A percentile compares a stretch with the other conserved stretches of the same genome.
Evolutionary conservation across 1,140 invertebrate genomes (phyloP).

Genomic region (Phocides pigmalion): DNA sequence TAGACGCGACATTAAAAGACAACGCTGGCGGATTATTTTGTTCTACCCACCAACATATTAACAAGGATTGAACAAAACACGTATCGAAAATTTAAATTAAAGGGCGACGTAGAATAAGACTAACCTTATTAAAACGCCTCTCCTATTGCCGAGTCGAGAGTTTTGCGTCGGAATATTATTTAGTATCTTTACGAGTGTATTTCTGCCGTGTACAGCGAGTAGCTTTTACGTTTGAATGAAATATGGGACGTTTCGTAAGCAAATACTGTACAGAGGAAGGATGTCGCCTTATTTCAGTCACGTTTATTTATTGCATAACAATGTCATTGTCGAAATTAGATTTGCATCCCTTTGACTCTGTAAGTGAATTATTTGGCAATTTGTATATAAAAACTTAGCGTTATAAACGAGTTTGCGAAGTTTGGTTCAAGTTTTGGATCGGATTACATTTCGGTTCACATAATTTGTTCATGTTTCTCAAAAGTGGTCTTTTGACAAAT

Average conservation of each 20-base stretch:
- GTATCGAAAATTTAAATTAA: conserved; percentile 5
- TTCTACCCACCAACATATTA: no score
- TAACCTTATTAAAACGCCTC: conserved; percentile 20
- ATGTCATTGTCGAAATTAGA: conserved; percentile 36
- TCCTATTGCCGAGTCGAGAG: background rate
- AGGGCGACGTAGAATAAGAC: conserved; percentile 14
- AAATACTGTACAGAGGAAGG: conserved; percentile 38
- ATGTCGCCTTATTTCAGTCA: conserved; percentile 35
- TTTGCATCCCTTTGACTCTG: conserved; percentile 29
- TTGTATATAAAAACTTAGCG: conserved; percentile 19
- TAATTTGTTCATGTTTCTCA: background rate
- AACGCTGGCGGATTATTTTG: no score
- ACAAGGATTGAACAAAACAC: no score
- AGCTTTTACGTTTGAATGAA: conserved; percentile 46
- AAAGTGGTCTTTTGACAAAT: no score
- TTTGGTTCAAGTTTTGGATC: background rate
- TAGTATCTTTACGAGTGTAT: conserved; percentile 23
- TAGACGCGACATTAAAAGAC: no score
- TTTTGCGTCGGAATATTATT: conserved; percentile 28
- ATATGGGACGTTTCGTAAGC: conserved; percentile 47
- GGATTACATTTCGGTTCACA: background rate
- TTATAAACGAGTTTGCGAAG: conserved; percentile 18
- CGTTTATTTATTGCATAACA: conserved; percentile 37
- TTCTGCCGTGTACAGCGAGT: conserved; percentile 22
- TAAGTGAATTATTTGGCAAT: conserved; percentile 30